These are phyloP conservation scores for Argyresthia albistria DNA, from an alignment of 2,888 invertebrate genomes.

Conservation along the genomic window DNA sequence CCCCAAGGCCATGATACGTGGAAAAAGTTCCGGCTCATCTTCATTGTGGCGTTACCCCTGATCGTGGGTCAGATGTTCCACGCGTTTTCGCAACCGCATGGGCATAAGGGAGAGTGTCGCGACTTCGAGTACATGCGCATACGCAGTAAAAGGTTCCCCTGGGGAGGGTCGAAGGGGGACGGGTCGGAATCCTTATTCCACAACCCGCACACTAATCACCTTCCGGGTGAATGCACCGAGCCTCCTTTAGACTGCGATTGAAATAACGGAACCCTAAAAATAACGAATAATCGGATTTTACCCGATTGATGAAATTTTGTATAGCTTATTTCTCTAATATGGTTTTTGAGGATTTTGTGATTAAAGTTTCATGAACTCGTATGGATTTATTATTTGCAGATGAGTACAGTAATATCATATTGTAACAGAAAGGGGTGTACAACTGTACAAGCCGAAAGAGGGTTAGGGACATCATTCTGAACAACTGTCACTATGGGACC, in stretches of 20 bases:
- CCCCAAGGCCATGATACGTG: conserved; percentile 33
- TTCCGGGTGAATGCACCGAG: conserved; percentile 43
- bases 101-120: conserved; percentile 32
- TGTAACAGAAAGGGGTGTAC: too few relatives aligned
- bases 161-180: conserved; percentile 85
- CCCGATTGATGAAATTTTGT: too few relatives aligned
- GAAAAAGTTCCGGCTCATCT: conserved; percentile 37
- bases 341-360: too few relatives aligned
- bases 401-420: too few relatives aligned
- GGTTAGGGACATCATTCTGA: too few relatives aligned
- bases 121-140: conserved; percentile 84
- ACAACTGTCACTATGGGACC: too few relatives aligned
- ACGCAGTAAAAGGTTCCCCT: conserved; percentile 88
- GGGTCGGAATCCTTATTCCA: conserved; percentile 88
- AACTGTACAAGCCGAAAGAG: too few relatives aligned
- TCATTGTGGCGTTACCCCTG: conserved; percentile 36
- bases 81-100: conserved; percentile 19
- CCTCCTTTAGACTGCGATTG: conserved; percentile 41
- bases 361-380: too few relatives aligned
- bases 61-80: conserved; percentile 33
- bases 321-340: too few relatives aligned
- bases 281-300: background rate
- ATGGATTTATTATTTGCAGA: too few relatives aligned
- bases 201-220: conserved; percentile 79
- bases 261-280: conserved; percentile 2